Base-by-base conservation (phyloP, 2,888 invertebrate species). In the Ashinkailepas kermadecensis region DNA sequence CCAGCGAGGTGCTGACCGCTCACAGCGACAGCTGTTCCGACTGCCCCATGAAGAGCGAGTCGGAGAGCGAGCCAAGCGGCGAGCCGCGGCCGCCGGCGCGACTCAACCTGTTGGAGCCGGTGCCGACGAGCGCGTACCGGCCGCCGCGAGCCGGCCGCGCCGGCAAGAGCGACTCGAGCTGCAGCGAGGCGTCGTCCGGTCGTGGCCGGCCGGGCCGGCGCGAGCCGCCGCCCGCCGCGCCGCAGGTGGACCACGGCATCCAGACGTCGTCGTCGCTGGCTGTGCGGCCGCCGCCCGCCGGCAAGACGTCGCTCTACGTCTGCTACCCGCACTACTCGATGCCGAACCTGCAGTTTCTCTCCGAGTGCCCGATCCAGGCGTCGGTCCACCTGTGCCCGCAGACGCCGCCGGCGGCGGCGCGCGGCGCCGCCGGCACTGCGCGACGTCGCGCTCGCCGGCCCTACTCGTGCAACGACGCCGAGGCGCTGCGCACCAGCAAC, bases 271-370 rank as follows among this genome's bases (percentile, higher is more conserved):
- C 78, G 64, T 78, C 54, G 56, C 21, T 64, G 80, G 65, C 70
- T 80, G 81, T 23, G 39, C 81, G n/a, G 78, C 18, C 54, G 21
- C 9, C 54, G 7, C 54, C 39, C 8, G 1, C 74, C 39, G 54
- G 18, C 11, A n/a, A 23, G 8, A 39, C 74, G 18, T 74, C 74
- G 18, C 74, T 96, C 1, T 96, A 94, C 87, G 93, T 96, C 78
- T 91, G 95, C 84, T 96, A 95, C 88, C 96, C 96, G 58, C 95
- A 93, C 88, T 96, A 96, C 86, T 93, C 95, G 12, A 88, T 96
- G 83, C 96, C 96, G 39, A 94, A 96, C 88, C 90, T 96, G 85
- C 94, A 93, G 85, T 96, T 96, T 88, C 90, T 96, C 82, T 86
- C 86, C 82, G 88, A 89, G 85, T 83, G 84, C 82, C 39, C 81